Conservation (phyloP, 2,888 invertebrate genomes). For the Caenorhabditis angaria region DNA sequence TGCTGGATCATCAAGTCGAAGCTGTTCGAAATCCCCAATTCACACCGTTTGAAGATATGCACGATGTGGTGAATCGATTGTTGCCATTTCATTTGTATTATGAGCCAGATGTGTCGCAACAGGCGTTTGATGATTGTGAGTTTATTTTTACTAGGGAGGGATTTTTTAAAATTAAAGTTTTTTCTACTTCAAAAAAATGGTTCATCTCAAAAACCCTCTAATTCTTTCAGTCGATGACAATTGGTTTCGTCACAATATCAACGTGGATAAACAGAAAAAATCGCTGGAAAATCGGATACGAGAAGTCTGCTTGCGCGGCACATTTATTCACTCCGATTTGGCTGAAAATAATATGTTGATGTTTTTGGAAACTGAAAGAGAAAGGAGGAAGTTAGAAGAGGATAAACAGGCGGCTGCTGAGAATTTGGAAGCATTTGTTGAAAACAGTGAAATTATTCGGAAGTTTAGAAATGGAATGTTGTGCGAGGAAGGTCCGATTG, state of each 20-base stretch:
- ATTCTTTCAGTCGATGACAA: constrained; percentile 39
- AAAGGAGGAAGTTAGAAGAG: constrained; percentile 39
- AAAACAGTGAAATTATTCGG: constrained; percentile 20
- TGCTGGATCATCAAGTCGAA: neutral
- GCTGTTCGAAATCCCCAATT: constrained; percentile 16
- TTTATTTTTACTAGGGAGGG: constrained; percentile 14
- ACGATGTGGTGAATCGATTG: constrained; percentile 41
- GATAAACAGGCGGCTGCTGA: constrained; percentile 22
- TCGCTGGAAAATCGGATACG: constrained; percentile 19
- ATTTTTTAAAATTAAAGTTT: constrained; percentile 4
- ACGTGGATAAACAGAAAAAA: constrained; percentile 3
- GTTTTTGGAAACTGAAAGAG: constrained; percentile 45
- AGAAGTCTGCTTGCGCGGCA: constrained; percentile 27
- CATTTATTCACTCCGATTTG: constrained; percentile 17
- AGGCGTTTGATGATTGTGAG: constrained; percentile 42
- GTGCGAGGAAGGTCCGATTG: constrained; percentile 7
- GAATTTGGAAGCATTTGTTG: constrained; percentile 13
- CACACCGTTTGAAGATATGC: constrained; percentile 28
- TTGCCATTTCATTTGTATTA: constrained; percentile 38
- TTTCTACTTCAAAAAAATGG: too few species aligned
- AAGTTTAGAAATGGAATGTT: neutral
- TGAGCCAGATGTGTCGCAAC: constrained; percentile 26
- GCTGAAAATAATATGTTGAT: constrained; percentile 44
- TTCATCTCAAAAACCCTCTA: neutral
- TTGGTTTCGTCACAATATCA: constrained; percentile 17